phyloP scores from a whole-genome alignment of 2,113 vertebrate genomes.

The Aspidoscelis tigris region DNA sequence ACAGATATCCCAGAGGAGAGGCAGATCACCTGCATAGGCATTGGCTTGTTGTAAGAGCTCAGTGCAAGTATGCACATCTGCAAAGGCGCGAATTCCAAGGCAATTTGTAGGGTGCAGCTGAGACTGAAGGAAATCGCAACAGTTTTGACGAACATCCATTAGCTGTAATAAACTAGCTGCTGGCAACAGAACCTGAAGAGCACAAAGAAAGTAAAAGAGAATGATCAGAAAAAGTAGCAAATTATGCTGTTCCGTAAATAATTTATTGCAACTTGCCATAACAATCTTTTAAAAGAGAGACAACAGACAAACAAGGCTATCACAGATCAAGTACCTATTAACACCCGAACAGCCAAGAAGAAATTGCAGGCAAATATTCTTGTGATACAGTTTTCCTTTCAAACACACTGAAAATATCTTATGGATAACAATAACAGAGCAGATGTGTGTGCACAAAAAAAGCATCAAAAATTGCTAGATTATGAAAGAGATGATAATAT shows the following conservation, averaged over 20 bases:
- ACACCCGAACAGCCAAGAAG: not conserved
- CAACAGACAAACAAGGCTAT: rapidly evolving
- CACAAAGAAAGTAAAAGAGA: conserved; percentile 25
- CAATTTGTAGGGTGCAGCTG: conserved; percentile 96
- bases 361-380: not conserved
- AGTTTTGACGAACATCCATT: conserved; percentile 94
- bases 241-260: not conserved
- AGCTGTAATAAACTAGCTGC: conserved; percentile 93
- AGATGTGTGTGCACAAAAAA: rapidly evolving
- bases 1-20: not conserved
- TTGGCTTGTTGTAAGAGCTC: conserved; percentile 92
- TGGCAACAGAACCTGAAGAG: conserved; percentile 88
- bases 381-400: not conserved
- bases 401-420: conserved; percentile 9
- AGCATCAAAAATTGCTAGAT: conserved; percentile 3
- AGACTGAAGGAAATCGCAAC: conserved; percentile 94
- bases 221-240: conserved; percentile 4
- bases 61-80: conserved; percentile 92
- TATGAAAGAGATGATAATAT: not conserved
- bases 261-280: not conserved
- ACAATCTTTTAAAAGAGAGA: not conserved
- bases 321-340: not conserved
- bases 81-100: conserved; percentile 93
- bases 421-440: not conserved
- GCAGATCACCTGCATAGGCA: conserved; percentile 87